Percentiles rank a stretch among this genome's conserved stretches.
Conservation (phyloP, 2,888 invertebrate genomes). For the Heteromurus nitidus region DNA sequence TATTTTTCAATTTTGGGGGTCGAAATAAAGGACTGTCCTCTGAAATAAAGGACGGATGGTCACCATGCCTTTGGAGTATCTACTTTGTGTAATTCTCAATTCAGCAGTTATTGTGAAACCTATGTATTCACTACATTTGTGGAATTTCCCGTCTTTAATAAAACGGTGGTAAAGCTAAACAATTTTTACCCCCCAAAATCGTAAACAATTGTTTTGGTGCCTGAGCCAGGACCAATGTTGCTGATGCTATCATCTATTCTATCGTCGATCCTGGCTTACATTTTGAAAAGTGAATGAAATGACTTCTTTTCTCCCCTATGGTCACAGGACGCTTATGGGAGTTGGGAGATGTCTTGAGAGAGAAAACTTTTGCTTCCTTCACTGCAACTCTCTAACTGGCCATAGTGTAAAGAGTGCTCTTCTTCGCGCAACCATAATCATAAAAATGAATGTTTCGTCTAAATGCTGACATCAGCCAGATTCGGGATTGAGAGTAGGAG, state of each 20-base stretch:
- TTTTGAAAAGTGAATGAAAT: slow-evolving; percentile 27
- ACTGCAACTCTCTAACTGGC: neutral
- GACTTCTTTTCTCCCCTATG: slow-evolving; percentile 1
- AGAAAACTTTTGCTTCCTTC: slow-evolving; percentile 20
- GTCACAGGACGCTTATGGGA: slow-evolving; percentile 9
- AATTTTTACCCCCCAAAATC: neutral
- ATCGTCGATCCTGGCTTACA: slow-evolving; percentile 20
- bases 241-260: slow-evolving; percentile 7
- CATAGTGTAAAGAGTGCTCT: slow-evolving; percentile 15
- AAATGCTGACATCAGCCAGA: slow-evolving; percentile 70
- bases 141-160: neutral
- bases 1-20: too few species aligned
- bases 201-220: slow-evolving; percentile 6
- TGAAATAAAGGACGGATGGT: too few species aligned
- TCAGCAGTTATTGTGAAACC: too few species aligned
- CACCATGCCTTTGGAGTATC: too few species aligned
- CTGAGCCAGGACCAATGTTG: too few species aligned
- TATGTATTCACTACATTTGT: too few species aligned
- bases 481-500: slow-evolving; percentile 10
- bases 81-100: too few species aligned
- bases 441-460: slow-evolving; percentile 69
- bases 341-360: neutral
- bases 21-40: too few species aligned
- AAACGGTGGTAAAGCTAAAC: neutral
- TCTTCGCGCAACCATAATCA: slow-evolving; percentile 59